Conservation (phyloP, 2,797 vertebrate species). For the Sebastes itinus region DNA sequence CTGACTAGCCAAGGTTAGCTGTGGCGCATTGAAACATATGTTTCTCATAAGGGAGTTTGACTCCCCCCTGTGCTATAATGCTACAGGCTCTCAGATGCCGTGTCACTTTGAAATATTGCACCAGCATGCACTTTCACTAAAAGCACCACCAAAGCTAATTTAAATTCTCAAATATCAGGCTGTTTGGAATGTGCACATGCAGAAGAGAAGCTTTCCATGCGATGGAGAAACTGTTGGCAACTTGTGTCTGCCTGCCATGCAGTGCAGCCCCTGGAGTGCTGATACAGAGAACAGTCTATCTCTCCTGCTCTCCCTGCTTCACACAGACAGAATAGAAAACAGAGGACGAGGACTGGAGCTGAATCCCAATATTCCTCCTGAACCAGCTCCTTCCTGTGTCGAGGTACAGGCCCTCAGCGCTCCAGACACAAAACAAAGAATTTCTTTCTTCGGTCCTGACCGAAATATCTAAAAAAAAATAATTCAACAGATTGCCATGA, state of each 20-base stretch:
- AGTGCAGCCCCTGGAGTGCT: constrained; percentile 49
- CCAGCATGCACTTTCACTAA: constrained; percentile 5
- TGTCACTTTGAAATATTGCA: constrained; percentile 26
- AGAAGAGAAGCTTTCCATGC: constrained; percentile 6
- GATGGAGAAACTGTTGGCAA: constrained; percentile 29
- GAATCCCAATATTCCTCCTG: constrained; percentile 56
- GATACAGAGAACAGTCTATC: constrained; percentile 61
- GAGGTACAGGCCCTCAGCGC: constrained; percentile 17
- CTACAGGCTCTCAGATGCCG: constrained; percentile 7
- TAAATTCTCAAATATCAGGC: constrained; percentile 7
- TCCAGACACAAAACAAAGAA: not conserved
- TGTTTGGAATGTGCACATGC: not conserved
- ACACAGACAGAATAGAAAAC: constrained; percentile 63
- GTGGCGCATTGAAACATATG: constrained; percentile 36
- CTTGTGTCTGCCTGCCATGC: constrained; percentile 38
- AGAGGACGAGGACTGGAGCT: constrained; percentile 47
- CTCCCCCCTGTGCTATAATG: not conserved
- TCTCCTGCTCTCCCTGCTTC: constrained; percentile 41
- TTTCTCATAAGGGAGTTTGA: constrained; percentile 29
- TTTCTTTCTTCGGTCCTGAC: not conserved
- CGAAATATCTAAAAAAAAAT: not conserved
- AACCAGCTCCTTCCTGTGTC: constrained; percentile 22
- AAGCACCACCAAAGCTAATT: constrained; percentile 19
- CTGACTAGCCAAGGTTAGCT: constrained; percentile 39
- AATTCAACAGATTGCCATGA: not conserved